Conservation (phyloP, 2,888 invertebrate genomes). For the Campaea margaritaria region DNA sequence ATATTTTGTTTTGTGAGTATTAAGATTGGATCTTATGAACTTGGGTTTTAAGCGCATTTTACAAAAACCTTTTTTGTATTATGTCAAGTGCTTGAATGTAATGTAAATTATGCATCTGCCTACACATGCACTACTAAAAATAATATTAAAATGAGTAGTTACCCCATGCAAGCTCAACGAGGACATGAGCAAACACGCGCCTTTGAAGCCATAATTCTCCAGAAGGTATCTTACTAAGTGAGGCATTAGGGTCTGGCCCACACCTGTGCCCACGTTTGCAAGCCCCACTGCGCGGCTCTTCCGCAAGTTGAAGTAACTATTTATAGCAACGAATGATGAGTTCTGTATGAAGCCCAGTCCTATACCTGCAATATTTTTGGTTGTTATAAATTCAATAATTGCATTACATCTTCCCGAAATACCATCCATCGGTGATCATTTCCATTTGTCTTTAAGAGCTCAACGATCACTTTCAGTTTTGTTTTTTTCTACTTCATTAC, state of each 20-base stretch:
- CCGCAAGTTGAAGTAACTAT: conserved; percentile 88
- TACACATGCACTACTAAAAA: not conserved
- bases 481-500: too few species aligned
- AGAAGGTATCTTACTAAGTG: conserved; percentile 88
- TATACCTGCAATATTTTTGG: conserved; percentile 76
- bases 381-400: too few species aligned
- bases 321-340: conserved; percentile 89
- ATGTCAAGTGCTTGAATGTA: not conserved
- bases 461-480: too few species aligned
- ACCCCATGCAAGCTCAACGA: conserved; percentile 88
- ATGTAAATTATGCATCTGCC: not conserved
- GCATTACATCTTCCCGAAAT: too few species aligned
- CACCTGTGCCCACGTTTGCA: conserved; percentile 90
- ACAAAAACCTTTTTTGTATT: not conserved
- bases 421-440: too few species aligned
- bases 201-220: conserved; percentile 87
- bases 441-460: too few species aligned
- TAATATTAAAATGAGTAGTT: conserved; percentile 54
- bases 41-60: too few species aligned
- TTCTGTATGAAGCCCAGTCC: conserved; percentile 90
- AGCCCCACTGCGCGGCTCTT: conserved; percentile 91
- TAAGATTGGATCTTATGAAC: too few species aligned
- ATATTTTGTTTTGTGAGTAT: too few species aligned
- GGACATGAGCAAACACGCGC: conserved; percentile 87
- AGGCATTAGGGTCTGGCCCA: conserved; percentile 91